phyloP scores from a whole-genome alignment of 2,113 vertebrate genomes.

The Etheostoma spectabile region DNA sequence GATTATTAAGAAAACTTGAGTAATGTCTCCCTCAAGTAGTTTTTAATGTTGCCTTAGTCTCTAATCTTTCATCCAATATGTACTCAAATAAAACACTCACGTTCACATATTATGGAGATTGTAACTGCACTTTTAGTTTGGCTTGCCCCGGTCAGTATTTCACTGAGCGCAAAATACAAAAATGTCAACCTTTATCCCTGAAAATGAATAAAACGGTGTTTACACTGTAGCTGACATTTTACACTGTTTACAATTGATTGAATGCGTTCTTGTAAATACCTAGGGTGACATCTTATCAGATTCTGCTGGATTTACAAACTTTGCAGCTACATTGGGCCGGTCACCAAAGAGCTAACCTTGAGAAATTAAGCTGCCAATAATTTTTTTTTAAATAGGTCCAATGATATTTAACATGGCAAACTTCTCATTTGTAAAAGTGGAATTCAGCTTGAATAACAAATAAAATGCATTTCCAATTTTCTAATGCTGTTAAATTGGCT shows the following conservation, averaged over 20 bases:
- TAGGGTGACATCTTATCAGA: background rate
- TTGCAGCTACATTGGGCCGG: background rate
- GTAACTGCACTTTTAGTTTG: background rate
- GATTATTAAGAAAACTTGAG: background rate
- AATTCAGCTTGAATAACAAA: background rate
- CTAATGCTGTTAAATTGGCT: background rate
- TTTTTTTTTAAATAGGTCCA: background rate
- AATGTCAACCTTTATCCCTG: background rate
- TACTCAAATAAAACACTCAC: background rate
- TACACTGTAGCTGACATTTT: conserved; percentile 31
- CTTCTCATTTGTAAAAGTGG: background rate
- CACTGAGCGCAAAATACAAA: background rate
- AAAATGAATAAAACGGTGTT: conserved; percentile 16
- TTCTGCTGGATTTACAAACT: conserved; percentile 12
- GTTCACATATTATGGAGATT: background rate
- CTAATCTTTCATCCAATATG: background rate
- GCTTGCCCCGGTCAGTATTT: background rate
- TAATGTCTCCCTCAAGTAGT: background rate
- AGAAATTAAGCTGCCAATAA: background rate
- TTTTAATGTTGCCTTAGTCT: background rate
- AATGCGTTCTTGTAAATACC: conserved; percentile 17
- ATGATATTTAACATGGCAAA: background rate
- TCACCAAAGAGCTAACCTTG: background rate
- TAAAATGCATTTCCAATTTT: background rate
- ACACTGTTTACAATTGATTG: conserved; percentile 12